Percentiles rank a stretch among this genome's conserved stretches.
These are phyloP conservation scores for Biston betularia DNA, from an alignment of 2,888 invertebrate species.

Conservation along the genomic window DNA sequence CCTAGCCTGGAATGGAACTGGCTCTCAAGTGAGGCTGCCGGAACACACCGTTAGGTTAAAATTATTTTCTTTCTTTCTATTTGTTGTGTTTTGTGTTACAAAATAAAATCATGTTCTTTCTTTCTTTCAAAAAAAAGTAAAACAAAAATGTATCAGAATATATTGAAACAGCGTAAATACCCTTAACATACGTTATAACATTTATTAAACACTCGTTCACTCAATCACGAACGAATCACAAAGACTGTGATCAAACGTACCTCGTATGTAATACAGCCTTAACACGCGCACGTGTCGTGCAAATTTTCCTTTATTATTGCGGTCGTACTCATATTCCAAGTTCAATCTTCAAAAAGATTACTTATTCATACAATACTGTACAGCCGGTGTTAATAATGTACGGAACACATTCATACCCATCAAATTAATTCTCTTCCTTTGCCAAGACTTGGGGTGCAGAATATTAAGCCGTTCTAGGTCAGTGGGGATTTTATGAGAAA, in stretches of 20 bases:
- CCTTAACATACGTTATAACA: not conserved
- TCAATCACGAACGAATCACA: constrained; percentile 10
- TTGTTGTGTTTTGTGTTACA: too few species aligned
- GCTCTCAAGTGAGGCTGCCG: too few species aligned
- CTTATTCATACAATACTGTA: constrained; percentile 36
- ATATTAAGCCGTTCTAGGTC: constrained; percentile 31
- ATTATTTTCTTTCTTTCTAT: too few species aligned
- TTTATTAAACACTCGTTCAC: constrained; percentile 2
- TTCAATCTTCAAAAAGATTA: constrained; percentile 37
- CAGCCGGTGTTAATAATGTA: constrained; percentile 38
- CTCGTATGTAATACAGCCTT: not conserved
- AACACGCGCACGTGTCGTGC: constrained; percentile 9
- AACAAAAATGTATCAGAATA: not conserved
- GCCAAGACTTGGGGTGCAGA: constrained; percentile 30
- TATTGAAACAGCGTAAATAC: not conserved
- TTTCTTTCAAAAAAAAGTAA: too few species aligned
- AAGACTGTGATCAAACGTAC: constrained; percentile 8
- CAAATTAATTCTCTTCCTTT: constrained; percentile 36
- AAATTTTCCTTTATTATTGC: constrained; percentile 32
- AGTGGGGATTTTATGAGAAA: constrained; percentile 21
- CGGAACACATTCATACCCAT: constrained; percentile 37
- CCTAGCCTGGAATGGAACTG: too few species aligned
- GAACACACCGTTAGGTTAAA: too few species aligned
- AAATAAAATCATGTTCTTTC: too few species aligned
- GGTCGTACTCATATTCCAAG: constrained; percentile 29